Conservation (phyloP, 2,888 invertebrate genomes). For the Leucoma salicis region DNA sequence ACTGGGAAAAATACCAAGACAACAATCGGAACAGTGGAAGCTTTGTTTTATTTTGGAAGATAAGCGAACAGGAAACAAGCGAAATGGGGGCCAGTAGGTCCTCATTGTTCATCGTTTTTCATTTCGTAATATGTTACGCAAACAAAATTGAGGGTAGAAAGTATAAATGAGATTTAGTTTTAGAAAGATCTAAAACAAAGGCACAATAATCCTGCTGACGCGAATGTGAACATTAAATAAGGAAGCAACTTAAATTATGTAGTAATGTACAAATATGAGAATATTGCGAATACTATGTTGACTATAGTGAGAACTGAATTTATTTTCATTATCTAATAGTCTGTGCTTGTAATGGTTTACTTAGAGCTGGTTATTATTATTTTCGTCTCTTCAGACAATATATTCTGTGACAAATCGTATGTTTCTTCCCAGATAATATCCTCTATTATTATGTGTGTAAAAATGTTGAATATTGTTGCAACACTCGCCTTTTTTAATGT, state of each 20-base stretch:
- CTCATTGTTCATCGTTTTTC: slow-evolving; percentile 54
- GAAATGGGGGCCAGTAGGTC: slow-evolving; percentile 54
- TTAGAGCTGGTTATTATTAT: no score
- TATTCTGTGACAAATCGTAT: no score
- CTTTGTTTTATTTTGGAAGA: slow-evolving; percentile 59
- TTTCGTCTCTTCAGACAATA: no score
- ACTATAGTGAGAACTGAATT: neutral
- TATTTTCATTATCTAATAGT: slow-evolving; percentile 1
- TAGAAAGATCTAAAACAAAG: slow-evolving; percentile 2
- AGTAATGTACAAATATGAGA: neutral
- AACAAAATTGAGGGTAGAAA: slow-evolving; percentile 44
- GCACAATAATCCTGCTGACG: slow-evolving; percentile 1
- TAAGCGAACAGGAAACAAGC: slow-evolving; percentile 60
- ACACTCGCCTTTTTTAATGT: no score
- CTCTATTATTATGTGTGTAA: no score
- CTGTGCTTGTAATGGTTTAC: no score
- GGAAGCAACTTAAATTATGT: neutral
- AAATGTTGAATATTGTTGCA: no score
- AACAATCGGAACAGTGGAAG: slow-evolving; percentile 54
- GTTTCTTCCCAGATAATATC: no score
- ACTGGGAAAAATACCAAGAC: slow-evolving; percentile 44
- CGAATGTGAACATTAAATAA: slow-evolving; percentile 1
- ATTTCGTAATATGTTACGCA: slow-evolving; percentile 60
- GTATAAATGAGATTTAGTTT: slow-evolving; percentile 29
- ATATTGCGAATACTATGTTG: neutral